Evolutionary conservation across 2,113 vertebrate genomes (phyloP).

Genomic region (Pontoporia blainvillei): DNA sequence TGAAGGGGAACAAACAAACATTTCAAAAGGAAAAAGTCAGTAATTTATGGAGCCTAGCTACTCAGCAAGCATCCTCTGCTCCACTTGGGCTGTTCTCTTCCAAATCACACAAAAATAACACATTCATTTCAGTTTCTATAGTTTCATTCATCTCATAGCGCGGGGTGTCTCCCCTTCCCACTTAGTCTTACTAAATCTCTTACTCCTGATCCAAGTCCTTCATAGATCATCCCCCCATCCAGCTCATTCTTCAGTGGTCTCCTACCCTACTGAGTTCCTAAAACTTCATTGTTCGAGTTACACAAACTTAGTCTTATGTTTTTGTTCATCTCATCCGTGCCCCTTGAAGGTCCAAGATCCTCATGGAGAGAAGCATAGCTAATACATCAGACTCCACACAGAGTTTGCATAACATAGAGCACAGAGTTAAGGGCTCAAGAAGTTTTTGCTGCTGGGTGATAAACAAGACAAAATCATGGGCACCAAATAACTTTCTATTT

Average conservation of each 20-base stretch:
- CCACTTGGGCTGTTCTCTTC: neutral
- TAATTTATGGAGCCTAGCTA: neutral
- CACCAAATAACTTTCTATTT: neutral
- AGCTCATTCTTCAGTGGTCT: neutral
- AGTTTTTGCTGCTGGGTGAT: neutral
- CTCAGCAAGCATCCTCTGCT: neutral
- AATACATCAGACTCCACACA: neutral
- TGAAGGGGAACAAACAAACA: neutral
- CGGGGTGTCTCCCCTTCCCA: neutral
- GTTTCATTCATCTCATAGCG: neutral
- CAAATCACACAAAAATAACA: neutral
- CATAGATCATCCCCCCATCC: neutral
- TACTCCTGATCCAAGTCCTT: neutral
- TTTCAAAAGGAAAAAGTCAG: constrained; percentile 1
- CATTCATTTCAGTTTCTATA: neutral
- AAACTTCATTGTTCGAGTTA: neutral
- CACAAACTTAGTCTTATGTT: neutral
- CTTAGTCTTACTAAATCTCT: neutral
- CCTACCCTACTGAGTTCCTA: neutral
- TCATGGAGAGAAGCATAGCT: neutral
- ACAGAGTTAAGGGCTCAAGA: neutral
- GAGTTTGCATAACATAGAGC: neutral
- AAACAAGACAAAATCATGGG: neutral
- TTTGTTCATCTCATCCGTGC: neutral
- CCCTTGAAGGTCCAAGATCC: neutral